Evolutionary conservation across 1,140 invertebrate species (phyloP).

Genomic region (Drepana arcuata): DNA sequence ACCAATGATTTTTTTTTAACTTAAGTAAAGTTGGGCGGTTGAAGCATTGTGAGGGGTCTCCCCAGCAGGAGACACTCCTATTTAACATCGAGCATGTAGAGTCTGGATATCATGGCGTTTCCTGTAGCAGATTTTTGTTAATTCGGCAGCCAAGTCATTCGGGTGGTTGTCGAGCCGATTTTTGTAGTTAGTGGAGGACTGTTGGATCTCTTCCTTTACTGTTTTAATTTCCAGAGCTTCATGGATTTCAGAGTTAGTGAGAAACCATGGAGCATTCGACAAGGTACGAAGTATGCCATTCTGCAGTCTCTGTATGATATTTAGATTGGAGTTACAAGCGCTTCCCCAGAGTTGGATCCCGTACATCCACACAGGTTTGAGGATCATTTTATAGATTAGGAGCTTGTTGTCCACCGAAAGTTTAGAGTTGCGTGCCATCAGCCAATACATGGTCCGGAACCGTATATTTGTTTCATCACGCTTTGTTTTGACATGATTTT

Average conservation of each 20-base stretch:
- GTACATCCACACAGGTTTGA: too few species aligned
- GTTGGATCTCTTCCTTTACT: too few species aligned
- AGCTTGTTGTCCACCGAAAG: conserved; percentile 7
- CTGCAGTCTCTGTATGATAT: conserved; percentile 13
- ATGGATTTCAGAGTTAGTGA: conserved; percentile 37
- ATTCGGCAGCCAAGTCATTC: too few species aligned
- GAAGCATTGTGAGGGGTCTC: too few species aligned
- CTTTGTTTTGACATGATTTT: conserved; percentile 4
- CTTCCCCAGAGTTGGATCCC: conserved; percentile 16
- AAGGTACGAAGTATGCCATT: neutral
- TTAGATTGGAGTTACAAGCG: conserved; percentile 46
- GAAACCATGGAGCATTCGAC: conserved; percentile 7
- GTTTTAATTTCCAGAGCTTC: neutral
- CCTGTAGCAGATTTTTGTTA: too few species aligned
- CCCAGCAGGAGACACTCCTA: too few species aligned
- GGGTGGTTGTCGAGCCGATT: too few species aligned
- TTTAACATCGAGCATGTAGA: too few species aligned
- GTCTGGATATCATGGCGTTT: too few species aligned
- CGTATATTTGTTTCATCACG: conserved; percentile 2
- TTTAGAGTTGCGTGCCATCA: conserved; percentile 1
- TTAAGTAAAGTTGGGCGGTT: too few species aligned
- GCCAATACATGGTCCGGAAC: neutral
- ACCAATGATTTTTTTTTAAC: too few species aligned
- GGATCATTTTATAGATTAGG: conserved; percentile 3
- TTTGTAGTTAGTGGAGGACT: too few species aligned